Evolutionary conservation across 2,797 vertebrate species (phyloP), one percentile per base, ranked within the genome.

Genomic region (Calcarius lapponicus): DNA sequence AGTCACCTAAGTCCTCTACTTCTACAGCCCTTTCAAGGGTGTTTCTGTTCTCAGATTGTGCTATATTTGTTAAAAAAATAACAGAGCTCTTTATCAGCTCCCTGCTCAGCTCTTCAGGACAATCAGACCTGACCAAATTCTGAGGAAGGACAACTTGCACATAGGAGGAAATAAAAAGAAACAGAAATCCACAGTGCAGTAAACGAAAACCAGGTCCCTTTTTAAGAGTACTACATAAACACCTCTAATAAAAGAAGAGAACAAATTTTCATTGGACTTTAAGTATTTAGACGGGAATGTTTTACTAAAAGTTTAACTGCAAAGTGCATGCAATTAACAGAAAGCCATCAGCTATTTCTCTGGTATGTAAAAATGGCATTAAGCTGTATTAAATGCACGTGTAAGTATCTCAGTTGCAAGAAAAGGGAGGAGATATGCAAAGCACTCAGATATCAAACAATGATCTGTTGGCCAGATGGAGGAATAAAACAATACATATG

Each of bases 401-500:
- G 95, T 96, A 97, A 97, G 93, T 93, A 97, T 97, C 96, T 95
- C 93, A 66, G 95, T 95, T 96, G 96, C 95, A 97, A 96, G 94
- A 95, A 97, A 96, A 96, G 94, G 95, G 96, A 97, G 96, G 96
- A 97, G 96, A 96, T 95, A 97, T 96, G 95, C 95, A 97, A 97
- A 97, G 94, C 93, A 88, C 86, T 97, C 76, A 60, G 96, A 97
- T 97, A 96, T 96, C 96, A 97, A 97, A 97, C 96, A 97, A 97
- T 97, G 96, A 97, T 97, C 96, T 97, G 97, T 97, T 81, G 92
- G 96, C 96, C 97, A 97, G 97, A 97, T 97, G 97, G 97, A 96
- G 95, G 96, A 95, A 97, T 97, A 97, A 97, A 97, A 97, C 97
- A 97, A 97, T 97, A 97, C 97, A 97, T 97, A 97, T 97, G 97